These are phyloP conservation scores for Stegana nigrithorax DNA, from an alignment of 2,888 invertebrate genomes.

Conservation along the genomic window DNA sequence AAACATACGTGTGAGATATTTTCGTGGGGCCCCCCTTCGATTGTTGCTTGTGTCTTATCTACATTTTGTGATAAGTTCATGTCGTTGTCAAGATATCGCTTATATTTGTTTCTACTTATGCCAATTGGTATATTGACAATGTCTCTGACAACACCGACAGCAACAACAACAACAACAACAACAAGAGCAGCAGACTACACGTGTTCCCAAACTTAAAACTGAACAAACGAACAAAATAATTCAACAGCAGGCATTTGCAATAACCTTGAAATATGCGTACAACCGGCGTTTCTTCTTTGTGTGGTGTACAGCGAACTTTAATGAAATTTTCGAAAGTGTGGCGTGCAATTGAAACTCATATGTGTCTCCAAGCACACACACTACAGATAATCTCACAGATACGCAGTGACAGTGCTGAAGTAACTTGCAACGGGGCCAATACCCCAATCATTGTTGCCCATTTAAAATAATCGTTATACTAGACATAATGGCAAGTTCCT, in stretches of 20 bases:
- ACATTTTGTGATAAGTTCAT: conserved; percentile 18
- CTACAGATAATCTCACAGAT: too few relatives aligned
- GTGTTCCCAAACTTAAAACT: background rate
- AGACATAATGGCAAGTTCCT: too few relatives aligned
- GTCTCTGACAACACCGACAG: background rate
- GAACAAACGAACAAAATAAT: background rate
- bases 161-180: background rate
- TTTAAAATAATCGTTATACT: too few relatives aligned
- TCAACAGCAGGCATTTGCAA: background rate
- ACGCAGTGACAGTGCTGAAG: too few relatives aligned
- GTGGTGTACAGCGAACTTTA: too few relatives aligned
- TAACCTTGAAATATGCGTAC: background rate
- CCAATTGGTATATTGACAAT: conserved; percentile 21
- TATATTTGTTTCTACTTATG: background rate
- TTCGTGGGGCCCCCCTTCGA: background rate
- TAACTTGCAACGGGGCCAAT: too few relatives aligned
- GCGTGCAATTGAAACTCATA: too few relatives aligned
- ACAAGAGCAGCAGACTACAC: background rate
- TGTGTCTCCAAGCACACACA: too few relatives aligned
- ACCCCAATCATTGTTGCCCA: too few relatives aligned
- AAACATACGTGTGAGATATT: conserved; percentile 16
- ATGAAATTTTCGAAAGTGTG: too few relatives aligned
- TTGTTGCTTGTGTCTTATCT: conserved; percentile 1
- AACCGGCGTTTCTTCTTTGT: too few relatives aligned
- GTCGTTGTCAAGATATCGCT: background rate